A percentile compares a stretch with the other conserved stretches of the same genome.
phyloP scores from a whole-genome alignment of 2,797 vertebrate species.

The Glyptemys insculpta region DNA sequence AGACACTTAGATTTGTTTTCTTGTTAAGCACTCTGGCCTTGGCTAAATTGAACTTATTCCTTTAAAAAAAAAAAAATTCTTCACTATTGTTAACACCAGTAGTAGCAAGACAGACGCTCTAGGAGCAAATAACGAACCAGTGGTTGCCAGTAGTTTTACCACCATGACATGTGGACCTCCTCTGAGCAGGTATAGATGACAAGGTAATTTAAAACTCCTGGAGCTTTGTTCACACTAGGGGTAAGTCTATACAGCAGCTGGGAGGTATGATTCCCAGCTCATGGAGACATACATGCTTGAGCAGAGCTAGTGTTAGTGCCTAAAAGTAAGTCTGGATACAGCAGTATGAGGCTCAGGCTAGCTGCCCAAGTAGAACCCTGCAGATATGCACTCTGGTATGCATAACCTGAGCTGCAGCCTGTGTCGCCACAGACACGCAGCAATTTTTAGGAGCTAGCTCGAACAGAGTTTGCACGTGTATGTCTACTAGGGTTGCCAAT shows the following conservation, averaged over 20 bases:
- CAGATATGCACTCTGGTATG: not conserved
- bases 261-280: not conserved
- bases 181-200: not conserved
- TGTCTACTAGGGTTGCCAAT: not conserved
- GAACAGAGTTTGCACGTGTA: not conserved
- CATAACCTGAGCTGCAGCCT: not conserved
- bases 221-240: not conserved
- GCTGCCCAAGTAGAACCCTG: not conserved
- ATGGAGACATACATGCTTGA: not conserved
- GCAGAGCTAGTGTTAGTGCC: not conserved
- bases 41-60: not conserved
- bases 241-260: not conserved
- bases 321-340: not conserved
- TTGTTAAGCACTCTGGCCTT: not conserved
- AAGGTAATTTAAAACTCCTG: not conserved
- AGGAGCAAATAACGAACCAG: not conserved
- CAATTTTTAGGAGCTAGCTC: not conserved
- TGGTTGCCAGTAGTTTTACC: not conserved
- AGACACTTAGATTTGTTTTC: accelerated
- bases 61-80: not conserved
- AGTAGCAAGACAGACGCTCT: not conserved
- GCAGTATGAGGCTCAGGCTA: not conserved
- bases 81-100: not conserved
- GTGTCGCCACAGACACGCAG: not conserved
- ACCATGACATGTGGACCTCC: not conserved